These are phyloP conservation scores for Mionectes olivaceus DNA, from an alignment of 2,797 vertebrate species.

Conservation along the genomic window DNA sequence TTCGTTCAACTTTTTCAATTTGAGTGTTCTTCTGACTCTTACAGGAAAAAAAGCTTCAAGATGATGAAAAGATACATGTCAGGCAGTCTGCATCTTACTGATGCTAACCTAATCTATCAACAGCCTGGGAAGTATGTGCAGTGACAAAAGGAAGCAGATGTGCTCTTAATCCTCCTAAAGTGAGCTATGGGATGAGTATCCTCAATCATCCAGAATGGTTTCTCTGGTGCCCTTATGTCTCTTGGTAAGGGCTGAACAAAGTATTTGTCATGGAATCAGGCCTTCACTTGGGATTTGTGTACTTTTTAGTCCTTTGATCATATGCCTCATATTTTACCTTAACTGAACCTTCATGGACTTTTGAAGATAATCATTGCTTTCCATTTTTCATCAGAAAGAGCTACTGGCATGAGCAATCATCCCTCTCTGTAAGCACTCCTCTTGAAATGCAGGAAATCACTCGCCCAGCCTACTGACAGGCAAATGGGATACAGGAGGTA, in stretches of 20 bases:
- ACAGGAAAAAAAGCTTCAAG: neutral
- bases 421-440: neutral
- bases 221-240: constrained; percentile 58
- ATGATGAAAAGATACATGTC: constrained; percentile 38
- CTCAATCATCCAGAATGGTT: constrained; percentile 43
- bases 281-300: constrained; percentile 31
- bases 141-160: constrained; percentile 50
- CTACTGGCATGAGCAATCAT: neutral
- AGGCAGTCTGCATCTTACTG: constrained; percentile 15
- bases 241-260: constrained; percentile 23
- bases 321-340: constrained; percentile 46
- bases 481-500: neutral
- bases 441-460: neutral
- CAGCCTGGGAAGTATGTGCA: constrained; percentile 34
- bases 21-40: neutral
- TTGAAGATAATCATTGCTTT: constrained; percentile 37
- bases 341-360: constrained; percentile 41
- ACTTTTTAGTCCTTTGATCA: constrained; percentile 58
- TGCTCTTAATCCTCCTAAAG: constrained; percentile 44
- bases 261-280: constrained; percentile 42
- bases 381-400: constrained; percentile 29
- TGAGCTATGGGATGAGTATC: neutral
- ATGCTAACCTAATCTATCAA: constrained; percentile 47
- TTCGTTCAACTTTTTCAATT: neutral
- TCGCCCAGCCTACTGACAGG: neutral